These are phyloP conservation scores for Kryphioiulus occultus DNA, from an alignment of 2,888 invertebrate genomes.

Conservation along the genomic window DNA sequence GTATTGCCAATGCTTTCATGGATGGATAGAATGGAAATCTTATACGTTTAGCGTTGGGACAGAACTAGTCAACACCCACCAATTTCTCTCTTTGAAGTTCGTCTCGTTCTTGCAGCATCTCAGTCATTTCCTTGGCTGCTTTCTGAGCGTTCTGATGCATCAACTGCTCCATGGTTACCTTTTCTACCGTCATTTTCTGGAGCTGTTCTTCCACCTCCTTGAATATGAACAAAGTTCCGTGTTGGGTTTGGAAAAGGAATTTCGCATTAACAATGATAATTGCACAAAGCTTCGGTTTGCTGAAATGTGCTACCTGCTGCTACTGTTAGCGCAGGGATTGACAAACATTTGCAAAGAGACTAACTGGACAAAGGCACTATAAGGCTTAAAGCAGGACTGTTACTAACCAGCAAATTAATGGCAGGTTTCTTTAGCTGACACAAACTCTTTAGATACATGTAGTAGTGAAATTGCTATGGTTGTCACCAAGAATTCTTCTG, in stretches of 20 bases:
- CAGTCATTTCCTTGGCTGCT: conserved; percentile 28
- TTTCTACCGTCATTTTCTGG: neutral
- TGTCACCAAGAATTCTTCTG: neutral
- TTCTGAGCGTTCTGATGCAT: conserved; percentile 40
- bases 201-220: conserved; percentile 44
- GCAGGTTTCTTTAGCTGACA: neutral
- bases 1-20: neutral
- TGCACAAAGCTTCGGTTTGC: neutral
- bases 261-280: neutral
- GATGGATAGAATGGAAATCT: neutral
- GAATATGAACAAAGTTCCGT: neutral
- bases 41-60: neutral
- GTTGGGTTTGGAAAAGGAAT: neutral
- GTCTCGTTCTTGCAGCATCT: neutral
- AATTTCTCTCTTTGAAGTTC: conserved; percentile 5
- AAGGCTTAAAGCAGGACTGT: neutral
- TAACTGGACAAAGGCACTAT: neutral
- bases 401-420: neutral
- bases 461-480: neutral
- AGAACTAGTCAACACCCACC: conserved; percentile 12
- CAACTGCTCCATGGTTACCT: neutral
- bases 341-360: neutral
- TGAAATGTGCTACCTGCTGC: neutral
- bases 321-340: neutral
- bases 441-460: neutral